These are phyloP conservation scores for Linhomoeus sp. DNA, from an alignment of 2,888 invertebrate genomes.

Conservation along the genomic window DNA sequence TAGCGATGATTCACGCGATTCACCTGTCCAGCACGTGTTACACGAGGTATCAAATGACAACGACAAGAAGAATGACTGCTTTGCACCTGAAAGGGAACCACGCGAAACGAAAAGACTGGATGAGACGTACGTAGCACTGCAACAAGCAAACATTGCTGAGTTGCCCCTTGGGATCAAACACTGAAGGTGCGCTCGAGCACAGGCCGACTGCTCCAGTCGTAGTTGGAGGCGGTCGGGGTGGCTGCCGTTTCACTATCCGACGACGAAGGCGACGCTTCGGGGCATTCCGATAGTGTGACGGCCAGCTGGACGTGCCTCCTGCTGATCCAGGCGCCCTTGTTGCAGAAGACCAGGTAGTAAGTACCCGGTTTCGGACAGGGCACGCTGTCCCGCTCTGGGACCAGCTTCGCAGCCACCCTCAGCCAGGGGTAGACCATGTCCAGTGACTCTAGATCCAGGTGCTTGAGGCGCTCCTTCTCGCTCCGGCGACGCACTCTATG, in stretches of 20 bases:
- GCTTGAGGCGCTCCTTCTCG: background rate
- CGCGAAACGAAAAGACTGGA: too few species aligned
- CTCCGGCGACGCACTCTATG: too few species aligned
- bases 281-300: background rate
- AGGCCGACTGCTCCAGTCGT: too few species aligned
- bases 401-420: constrained; percentile 19
- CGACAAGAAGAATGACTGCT: too few species aligned
- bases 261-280: too few species aligned
- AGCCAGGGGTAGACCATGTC: constrained; percentile 25
- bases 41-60: too few species aligned
- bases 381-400: constrained; percentile 20
- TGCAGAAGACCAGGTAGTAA: constrained; percentile 17
- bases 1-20: too few species aligned
- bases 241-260: too few species aligned
- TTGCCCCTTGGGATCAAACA: background rate
- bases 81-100: too few species aligned
- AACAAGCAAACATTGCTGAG: background rate
- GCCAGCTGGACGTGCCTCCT: constrained; percentile 7
- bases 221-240: too few species aligned
- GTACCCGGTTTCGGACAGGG: constrained; percentile 12
- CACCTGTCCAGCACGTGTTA: too few species aligned
- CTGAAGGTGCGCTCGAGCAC: background rate
- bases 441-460: constrained; percentile 13
- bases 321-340: constrained; percentile 20
- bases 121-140: too few species aligned